Conservation (phyloP, 2,888 invertebrate genomes). For the Marronus borbonicus region DNA sequence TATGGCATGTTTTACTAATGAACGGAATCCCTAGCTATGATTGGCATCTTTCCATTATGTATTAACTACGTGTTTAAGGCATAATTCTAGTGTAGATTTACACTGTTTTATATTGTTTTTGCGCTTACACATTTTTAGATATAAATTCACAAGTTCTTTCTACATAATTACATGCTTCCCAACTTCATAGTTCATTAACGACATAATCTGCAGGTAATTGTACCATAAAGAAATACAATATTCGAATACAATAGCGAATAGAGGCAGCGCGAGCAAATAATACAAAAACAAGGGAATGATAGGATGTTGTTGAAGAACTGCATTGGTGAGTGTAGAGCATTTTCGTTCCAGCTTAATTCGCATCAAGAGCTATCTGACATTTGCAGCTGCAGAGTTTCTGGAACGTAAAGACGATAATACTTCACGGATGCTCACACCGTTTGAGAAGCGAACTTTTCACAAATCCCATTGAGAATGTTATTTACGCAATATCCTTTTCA, state of each 20-base stretch:
- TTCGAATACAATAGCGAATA: neutral
- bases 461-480: constrained; percentile 34
- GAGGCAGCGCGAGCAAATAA: neutral
- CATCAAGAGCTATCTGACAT: constrained; percentile 48
- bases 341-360: constrained; percentile 49
- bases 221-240: too few species aligned
- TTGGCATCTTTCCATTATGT: too few species aligned
- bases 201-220: neutral
- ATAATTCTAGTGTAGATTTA: too few species aligned
- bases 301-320: constrained; percentile 16
- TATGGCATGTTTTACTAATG: too few species aligned
- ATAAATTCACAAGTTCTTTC: too few species aligned
- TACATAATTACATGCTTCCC: too few species aligned
- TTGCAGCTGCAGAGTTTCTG: constrained; percentile 49
- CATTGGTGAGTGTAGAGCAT: constrained; percentile 37
- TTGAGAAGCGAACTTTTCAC: constrained; percentile 36
- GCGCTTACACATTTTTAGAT: too few species aligned
- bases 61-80: too few species aligned
- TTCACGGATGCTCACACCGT: constrained; percentile 39
- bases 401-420: constrained; percentile 50
- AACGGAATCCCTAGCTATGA: too few species aligned
- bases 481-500: constrained; percentile 19
- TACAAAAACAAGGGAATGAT: constrained; percentile 8
- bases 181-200: too few species aligned
- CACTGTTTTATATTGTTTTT: too few species aligned